Evolutionary conservation across 1,140 invertebrate species (phyloP).

Genomic region (Aphidius ervi): DNA sequence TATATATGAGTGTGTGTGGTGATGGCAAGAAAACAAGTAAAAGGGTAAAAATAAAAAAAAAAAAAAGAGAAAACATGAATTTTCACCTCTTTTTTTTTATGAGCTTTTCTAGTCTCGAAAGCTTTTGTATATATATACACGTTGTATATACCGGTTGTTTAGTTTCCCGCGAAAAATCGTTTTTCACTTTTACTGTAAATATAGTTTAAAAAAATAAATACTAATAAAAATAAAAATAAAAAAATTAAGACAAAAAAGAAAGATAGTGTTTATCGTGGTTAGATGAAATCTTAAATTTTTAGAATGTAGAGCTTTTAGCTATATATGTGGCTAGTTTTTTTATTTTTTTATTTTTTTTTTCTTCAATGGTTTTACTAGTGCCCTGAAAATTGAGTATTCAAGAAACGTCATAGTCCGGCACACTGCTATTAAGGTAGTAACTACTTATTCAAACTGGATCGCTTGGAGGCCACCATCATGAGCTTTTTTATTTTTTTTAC

Average conservation of each 20-base stretch:
- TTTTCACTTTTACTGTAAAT: neutral
- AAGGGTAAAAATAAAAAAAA: too few relatives aligned
- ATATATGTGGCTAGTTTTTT: neutral
- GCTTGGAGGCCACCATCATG: slow-evolving; percentile 22
- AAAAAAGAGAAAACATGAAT: too few relatives aligned
- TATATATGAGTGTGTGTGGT: neutral
- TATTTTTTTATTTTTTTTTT: neutral
- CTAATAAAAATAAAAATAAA: neutral
- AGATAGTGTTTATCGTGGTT: slow-evolving; percentile 35
- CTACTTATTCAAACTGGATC: slow-evolving; percentile 51
- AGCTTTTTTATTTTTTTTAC: slow-evolving; percentile 12
- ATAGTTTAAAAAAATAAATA: too few relatives aligned
- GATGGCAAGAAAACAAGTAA: too few relatives aligned
- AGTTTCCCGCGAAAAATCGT: slow-evolving; percentile 3
- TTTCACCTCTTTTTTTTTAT: neutral
- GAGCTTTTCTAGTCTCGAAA: neutral
- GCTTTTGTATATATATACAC: too few relatives aligned
- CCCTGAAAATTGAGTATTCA: slow-evolving; percentile 42
- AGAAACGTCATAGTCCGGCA: slow-evolving; percentile 40
- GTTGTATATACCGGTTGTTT: neutral
- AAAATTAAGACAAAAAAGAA: neutral
- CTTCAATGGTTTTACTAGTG: neutral
- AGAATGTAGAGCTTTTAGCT: slow-evolving; percentile 4
- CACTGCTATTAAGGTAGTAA: slow-evolving; percentile 46
- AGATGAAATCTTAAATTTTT: slow-evolving; percentile 23